Base-by-base conservation (phyloP, 2,797 vertebrate species). In the Pipistrellus pipistrellus region DNA sequence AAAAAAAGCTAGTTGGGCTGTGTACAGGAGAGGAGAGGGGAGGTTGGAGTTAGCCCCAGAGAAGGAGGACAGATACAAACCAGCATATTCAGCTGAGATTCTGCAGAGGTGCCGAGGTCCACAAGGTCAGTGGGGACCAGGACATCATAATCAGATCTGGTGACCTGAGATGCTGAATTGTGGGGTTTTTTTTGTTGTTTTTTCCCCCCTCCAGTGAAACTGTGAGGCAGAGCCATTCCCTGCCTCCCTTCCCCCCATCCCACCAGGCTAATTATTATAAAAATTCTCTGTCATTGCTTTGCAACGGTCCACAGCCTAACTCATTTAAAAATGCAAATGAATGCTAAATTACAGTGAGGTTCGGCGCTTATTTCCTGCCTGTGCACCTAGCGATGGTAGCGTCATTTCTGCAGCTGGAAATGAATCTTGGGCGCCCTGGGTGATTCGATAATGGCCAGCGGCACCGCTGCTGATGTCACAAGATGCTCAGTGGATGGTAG, bases 241-340 rank as follows among this genome's bases (percentile, higher is more conserved):
- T 51, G 5, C 73, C 27, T 55, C 66, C 78, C 85, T 46, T 68
- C 55, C 72, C 51, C 69, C 76, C 3, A 53, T 97, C 96, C 96
- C 96, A 96, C 83, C 87, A 97, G 95, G 89, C 97, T 97, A 97
- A 98, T 98, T 98, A 98, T 97, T 97, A 97, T 98, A 98, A 97
- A 98, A 98, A 96, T 97, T 97, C 97, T 97, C 97, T 98, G 97
- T 98, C 97, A 97, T 97, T 97, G 97, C 97, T 98, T 97, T 98
- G 97, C 89, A 97, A 98, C 13, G 95, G 97, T 98, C 97, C 97
- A 95, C 53, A 89, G 98, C 97, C 96, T 98, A 98, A 98, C 97
- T 98, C 97, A 98, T 98, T 98, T 98, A 96, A 98, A 98, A 98
- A 98, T 98, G 98, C 97, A 98, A 98, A 98, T 98, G 97, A 98